Evolutionary conservation across 2,797 vertebrate genomes (phyloP).

Genomic region (Scomberomorus guttatus): DNA sequence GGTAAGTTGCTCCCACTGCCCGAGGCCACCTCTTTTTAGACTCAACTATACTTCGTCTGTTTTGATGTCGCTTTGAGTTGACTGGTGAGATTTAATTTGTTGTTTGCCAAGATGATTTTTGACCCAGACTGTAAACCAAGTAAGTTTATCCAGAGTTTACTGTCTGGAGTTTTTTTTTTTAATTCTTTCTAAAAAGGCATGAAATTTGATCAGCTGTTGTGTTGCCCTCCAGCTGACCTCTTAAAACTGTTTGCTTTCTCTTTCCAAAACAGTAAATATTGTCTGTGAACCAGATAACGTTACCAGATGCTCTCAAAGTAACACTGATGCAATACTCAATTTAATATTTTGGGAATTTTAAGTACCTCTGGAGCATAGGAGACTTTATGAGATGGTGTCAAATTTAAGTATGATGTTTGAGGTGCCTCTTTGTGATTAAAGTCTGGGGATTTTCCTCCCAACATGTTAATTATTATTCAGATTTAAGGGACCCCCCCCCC

Average conservation of each 20-base stretch:
- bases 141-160: not conserved
- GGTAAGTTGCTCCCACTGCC: not conserved
- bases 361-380: not conserved
- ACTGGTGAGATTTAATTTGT: not conserved
- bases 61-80: not conserved
- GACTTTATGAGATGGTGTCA: not conserved
- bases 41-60: not conserved
- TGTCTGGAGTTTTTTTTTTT: not conserved
- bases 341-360: not conserved
- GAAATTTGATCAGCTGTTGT: conserved; percentile 51
- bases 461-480: conserved; percentile 14
- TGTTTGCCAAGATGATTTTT: not conserved
- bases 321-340: not conserved
- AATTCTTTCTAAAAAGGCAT: not conserved
- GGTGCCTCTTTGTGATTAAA: not conserved
- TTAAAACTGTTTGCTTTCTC: conserved; percentile 23
- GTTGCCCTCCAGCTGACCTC: conserved; percentile 40
- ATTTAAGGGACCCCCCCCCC: not conserved
- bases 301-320: not conserved
- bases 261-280: conserved; percentile 27
- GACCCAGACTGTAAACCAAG: not conserved
- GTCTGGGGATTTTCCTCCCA: not conserved
- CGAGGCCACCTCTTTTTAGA: not conserved
- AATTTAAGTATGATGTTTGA: not conserved
- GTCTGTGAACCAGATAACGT: conserved; percentile 17